These are phyloP conservation scores for Tetrax tetrax DNA, from an alignment of 2,113 vertebrate species.

Conservation along the genomic window DNA sequence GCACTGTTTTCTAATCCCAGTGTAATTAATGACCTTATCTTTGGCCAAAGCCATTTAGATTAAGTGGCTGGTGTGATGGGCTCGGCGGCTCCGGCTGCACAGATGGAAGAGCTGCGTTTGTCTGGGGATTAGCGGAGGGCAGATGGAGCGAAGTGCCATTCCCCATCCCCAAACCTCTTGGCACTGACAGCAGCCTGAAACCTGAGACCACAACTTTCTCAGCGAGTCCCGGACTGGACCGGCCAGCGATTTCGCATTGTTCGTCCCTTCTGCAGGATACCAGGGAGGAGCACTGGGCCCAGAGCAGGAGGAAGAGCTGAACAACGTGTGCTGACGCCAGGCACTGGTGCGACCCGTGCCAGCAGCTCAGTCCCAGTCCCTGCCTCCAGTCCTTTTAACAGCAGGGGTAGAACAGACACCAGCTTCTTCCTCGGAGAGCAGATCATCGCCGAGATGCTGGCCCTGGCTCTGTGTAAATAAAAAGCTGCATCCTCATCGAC, in stretches of 20 bases:
- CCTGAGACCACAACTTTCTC: constrained; percentile 34
- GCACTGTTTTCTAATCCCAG: constrained; percentile 31
- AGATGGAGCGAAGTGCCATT: constrained; percentile 24
- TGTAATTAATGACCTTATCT: constrained; percentile 72
- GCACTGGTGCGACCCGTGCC: background rate
- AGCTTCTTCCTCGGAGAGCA: background rate
- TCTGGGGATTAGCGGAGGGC: constrained; percentile 48
- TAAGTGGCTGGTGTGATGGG: constrained; percentile 50
- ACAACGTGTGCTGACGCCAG: background rate
- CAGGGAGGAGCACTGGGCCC: background rate
- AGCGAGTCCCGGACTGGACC: background rate
- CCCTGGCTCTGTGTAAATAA: background rate
- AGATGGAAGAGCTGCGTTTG: constrained; percentile 35
- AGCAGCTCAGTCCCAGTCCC: background rate
- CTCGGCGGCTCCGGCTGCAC: constrained; percentile 3
- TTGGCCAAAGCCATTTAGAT: constrained; percentile 70
- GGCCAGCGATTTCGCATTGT: background rate
- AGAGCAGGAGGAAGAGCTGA: background rate
- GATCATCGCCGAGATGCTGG: background rate
- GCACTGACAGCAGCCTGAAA: background rate
- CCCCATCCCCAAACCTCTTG: background rate
- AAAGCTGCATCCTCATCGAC: fast-evolving
- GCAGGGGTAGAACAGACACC: background rate
- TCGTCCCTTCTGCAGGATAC: background rate
- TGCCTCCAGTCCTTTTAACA: background rate